Evolutionary conservation across 1,140 invertebrate species (phyloP).

Genomic region (Megalonaias nervosa): DNA sequence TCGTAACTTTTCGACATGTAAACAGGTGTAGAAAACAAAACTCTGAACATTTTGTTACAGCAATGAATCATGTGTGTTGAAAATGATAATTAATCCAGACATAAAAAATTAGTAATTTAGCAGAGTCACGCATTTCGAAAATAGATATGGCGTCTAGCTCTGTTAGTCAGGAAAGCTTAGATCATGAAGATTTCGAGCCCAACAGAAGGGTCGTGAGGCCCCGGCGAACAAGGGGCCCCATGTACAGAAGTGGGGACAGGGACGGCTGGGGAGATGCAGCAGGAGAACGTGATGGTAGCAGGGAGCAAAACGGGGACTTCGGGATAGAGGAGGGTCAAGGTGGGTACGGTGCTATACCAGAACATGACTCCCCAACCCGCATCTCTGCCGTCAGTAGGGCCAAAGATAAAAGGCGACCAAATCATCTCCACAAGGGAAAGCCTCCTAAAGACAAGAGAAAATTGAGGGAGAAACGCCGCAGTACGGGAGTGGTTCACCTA

Average conservation of each 20-base stretch:
- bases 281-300: conserved; percentile 32
- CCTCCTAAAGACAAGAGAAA: conserved; percentile 77
- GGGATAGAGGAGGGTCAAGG: conserved; percentile 18
- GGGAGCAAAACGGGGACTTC: conserved; percentile 53
- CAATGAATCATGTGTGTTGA: too few species aligned
- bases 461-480: conserved; percentile 77
- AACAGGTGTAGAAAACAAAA: too few species aligned
- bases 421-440: conserved; percentile 76
- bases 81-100: too few species aligned
- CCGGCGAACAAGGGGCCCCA: conserved; percentile 73
- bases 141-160: conserved; percentile 78
- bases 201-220: conserved; percentile 75
- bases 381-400: conserved; percentile 59
- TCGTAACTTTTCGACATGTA: too few species aligned
- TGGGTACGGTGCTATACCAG: conserved; percentile 40
- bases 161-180: conserved; percentile 77
- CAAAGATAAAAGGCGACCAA: conserved; percentile 74
- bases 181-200: conserved; percentile 77
- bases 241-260: conserved; percentile 64
- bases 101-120: too few species aligned
- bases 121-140: too few species aligned
- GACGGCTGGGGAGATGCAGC: conserved; percentile 34
- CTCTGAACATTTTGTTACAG: too few species aligned
- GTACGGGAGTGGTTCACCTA: conserved; percentile 79
- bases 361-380: conserved; percentile 75